phyloP scores from a whole-genome alignment of 1,140 invertebrate genomes.

The Drosophila sulfurigaster region DNA sequence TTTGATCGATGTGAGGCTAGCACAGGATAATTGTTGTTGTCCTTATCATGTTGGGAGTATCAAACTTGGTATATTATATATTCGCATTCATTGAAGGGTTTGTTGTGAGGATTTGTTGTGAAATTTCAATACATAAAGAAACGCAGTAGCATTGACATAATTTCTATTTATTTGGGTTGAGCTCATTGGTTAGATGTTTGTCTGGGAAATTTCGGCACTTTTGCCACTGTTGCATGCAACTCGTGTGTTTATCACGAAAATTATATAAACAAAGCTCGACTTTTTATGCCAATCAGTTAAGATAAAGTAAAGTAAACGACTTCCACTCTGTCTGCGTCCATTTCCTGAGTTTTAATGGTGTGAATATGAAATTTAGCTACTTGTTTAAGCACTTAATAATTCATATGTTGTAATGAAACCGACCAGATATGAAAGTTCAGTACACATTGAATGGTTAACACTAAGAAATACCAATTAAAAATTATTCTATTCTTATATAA shows the following conservation, averaged over 20 bases:
- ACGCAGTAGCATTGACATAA: slow-evolving; percentile 63
- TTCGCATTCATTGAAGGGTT: background rate
- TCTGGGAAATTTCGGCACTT: slow-evolving; percentile 40
- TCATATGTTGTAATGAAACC: too few relatives aligned
- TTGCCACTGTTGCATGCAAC: slow-evolving; percentile 14
- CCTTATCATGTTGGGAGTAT: slow-evolving; percentile 54
- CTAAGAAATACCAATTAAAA: too few relatives aligned
- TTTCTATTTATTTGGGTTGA: slow-evolving; percentile 75
- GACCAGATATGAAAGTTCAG: too few relatives aligned
- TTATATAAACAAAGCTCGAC: too few relatives aligned
- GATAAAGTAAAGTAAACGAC: background rate
- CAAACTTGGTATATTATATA: slow-evolving; percentile 24
- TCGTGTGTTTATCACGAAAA: slow-evolving; percentile 1
- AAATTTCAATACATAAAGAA: slow-evolving; percentile 56
- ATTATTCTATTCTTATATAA: too few relatives aligned
- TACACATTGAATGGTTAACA: too few relatives aligned
- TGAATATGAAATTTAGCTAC: background rate
- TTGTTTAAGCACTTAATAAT: too few relatives aligned
- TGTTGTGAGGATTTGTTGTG: slow-evolving; percentile 42
- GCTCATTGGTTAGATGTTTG: slow-evolving; percentile 45
- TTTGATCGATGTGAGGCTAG: slow-evolving; percentile 69
- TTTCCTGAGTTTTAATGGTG: background rate
- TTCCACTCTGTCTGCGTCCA: background rate
- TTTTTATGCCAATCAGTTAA: background rate
- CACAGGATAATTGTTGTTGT: slow-evolving; percentile 46